Base-by-base conservation (phyloP, 2,888 invertebrate genomes). In the Orthonychiurus folsomi region DNA sequence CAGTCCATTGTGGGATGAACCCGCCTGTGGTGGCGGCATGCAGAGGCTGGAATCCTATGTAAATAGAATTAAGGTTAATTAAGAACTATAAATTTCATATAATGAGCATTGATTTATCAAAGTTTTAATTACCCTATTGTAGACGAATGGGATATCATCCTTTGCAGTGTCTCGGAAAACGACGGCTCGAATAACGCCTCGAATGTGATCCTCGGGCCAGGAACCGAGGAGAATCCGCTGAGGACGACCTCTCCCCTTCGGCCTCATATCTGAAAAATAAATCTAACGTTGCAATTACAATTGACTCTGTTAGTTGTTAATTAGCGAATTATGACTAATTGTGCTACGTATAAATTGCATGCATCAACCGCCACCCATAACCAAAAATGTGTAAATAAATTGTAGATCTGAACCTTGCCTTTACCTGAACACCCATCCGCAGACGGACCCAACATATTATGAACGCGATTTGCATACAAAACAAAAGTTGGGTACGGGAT, bases 401-500 rank as follows among this genome's bases (percentile, higher is more conserved):
- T 37, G 15, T 9, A 37, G 15, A 9, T 37, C 15, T 37, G 37
- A 37, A 9, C 37, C 55, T 60, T 28, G 62, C 65, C 65, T 53
- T 82, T 81, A 87, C 88, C 90, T 79, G 89, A 88, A 71, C 90
- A 90, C 66, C 91, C 91, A 76, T 92, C 91, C 59, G 89, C 89
- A 66, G 91, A 92, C 57, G 93, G 93, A 28, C 93, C 93, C 68
- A 93, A 82, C 89, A 93, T 91, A 78, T 93, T 93, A 80, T 93
- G 92, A 56, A 93, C 92, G 64, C 92, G 82, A 78, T 93, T 93
- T 65, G 93, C 93, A 77, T 93, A 93, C 59, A 93, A 82, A 69
- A 93, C 93, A 78, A 93, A 93, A 9, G 93, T 93, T 70, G 93
- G 93, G 79, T 93, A 93, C 60, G 93, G 93, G 77, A 93, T 93